Evolutionary conservation across 2,797 vertebrate species (phyloP).

Genomic region (Malacoraja senta): DNA sequence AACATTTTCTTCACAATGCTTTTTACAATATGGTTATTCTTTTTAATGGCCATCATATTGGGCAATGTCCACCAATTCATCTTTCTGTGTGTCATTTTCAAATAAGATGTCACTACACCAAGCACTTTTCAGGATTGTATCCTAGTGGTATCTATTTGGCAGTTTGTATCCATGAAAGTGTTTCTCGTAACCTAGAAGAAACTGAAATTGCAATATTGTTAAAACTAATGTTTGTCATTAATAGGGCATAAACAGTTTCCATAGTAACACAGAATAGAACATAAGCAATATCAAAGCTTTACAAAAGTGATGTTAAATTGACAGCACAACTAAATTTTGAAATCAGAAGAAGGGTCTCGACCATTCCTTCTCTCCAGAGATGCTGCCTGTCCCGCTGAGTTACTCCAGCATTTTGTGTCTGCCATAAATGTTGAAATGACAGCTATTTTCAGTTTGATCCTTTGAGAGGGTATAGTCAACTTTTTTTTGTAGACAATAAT

Average conservation of each 20-base stretch:
- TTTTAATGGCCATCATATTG: not conserved
- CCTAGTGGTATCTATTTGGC: not conserved
- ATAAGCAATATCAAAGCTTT: not conserved
- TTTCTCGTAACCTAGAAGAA: not conserved
- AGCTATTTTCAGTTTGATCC: not conserved
- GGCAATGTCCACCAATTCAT: not conserved
- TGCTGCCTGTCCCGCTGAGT: too few species aligned
- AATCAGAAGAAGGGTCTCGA: too few species aligned
- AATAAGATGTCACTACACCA: not conserved
- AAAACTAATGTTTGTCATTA: not conserved
- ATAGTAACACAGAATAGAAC: not conserved
- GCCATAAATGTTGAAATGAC: not conserved
- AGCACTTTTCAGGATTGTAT: not conserved
- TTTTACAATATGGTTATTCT: not conserved
- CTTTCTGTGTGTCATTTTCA: not conserved
- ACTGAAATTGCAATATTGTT: not conserved
- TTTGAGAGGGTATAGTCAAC: not conserved
- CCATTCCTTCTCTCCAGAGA: too few species aligned
- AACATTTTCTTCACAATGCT: not conserved
- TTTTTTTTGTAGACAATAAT: not conserved
- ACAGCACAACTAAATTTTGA: slow-evolving; percentile 5
- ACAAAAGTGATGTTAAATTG: not conserved
- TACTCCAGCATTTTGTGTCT: too few species aligned
- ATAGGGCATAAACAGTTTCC: not conserved
- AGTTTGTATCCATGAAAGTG: not conserved